Evolutionary conservation across 2,113 vertebrate species (phyloP).

Genomic region (Gracilinanus agilis): DNA sequence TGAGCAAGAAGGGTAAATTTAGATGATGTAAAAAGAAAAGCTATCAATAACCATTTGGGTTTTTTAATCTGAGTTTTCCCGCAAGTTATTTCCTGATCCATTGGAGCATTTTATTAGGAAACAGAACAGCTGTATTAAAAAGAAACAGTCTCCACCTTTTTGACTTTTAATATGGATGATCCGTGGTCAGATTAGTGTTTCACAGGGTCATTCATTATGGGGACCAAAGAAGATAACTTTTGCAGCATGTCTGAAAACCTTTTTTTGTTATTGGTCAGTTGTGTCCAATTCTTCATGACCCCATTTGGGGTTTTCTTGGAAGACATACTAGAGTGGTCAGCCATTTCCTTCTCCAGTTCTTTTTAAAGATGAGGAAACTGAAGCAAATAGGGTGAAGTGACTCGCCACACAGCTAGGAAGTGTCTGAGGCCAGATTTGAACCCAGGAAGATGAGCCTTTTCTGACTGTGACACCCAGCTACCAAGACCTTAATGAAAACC

Average conservation of each 20-base stretch:
- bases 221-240: background rate
- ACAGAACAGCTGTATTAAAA: background rate
- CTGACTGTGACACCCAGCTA: no score
- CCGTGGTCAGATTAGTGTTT: background rate
- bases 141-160: background rate
- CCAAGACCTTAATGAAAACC: no score
- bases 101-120: background rate
- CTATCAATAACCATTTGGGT: background rate
- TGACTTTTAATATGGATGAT: constrained; percentile 14
- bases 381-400: no score
- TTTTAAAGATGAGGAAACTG: no score
- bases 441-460: no score
- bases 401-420: no score
- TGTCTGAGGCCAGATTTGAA: no score
- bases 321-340: no score
- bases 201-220: background rate
- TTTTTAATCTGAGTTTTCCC: background rate
- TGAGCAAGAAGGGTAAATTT: background rate
- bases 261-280: no score
- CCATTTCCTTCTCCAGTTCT: no score
- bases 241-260: background rate
- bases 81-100: constrained; percentile 18
- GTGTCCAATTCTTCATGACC: no score
- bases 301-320: no score
- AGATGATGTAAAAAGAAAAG: background rate